Conservation (phyloP, 2,113 vertebrate genomes). For the Odontesthes bonariensis region DNA sequence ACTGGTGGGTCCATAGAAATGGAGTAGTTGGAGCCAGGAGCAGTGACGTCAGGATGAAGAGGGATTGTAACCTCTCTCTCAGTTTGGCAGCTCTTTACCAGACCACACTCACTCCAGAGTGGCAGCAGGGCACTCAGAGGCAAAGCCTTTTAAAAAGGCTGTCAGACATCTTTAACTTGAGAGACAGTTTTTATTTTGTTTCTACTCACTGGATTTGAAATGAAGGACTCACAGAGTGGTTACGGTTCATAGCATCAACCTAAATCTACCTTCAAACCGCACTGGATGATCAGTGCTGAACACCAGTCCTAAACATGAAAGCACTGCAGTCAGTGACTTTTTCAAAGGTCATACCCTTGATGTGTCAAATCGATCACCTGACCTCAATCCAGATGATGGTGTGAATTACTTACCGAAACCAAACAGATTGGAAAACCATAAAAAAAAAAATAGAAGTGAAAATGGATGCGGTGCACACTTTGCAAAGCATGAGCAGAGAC, state of each 20-base stretch:
- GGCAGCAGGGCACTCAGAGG: background rate
- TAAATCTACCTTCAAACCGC: background rate
- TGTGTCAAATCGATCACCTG: background rate
- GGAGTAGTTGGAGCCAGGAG: constrained; percentile 32
- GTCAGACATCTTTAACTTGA: constrained; percentile 14
- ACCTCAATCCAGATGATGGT: background rate
- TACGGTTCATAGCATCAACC: background rate
- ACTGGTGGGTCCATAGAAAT: constrained; percentile 48
- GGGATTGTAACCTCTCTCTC: constrained; percentile 28
- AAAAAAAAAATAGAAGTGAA: background rate
- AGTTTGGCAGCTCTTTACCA: constrained; percentile 34
- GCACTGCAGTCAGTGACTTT: background rate
- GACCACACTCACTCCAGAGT: constrained; percentile 25
- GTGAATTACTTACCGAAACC: background rate
- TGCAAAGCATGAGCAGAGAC: too few species aligned
- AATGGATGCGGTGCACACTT: accelerated
- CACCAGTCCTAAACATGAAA: background rate
- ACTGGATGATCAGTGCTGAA: background rate
- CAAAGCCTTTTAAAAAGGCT: constrained; percentile 6
- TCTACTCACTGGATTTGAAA: background rate
- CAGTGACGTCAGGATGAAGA: constrained; percentile 52
- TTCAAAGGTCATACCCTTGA: background rate
- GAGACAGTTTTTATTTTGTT: background rate
- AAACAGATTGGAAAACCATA: background rate
- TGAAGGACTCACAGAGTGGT: background rate